These are phyloP conservation scores for Nicator chloris DNA, from an alignment of 2,113 vertebrate genomes.

Conservation along the genomic window DNA sequence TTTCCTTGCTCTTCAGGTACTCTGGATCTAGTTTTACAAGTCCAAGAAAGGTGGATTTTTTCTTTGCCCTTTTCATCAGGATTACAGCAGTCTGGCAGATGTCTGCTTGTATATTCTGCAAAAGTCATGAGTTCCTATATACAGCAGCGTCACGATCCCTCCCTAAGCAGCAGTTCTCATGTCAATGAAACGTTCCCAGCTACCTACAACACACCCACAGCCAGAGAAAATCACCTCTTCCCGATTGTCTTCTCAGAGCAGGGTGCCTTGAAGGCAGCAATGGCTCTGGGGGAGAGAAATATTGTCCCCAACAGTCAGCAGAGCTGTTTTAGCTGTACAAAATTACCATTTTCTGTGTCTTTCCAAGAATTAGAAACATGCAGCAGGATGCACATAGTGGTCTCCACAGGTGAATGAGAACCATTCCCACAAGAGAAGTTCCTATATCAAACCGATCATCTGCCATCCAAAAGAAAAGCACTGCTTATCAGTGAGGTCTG, in stretches of 20 bases:
- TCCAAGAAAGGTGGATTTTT: background rate
- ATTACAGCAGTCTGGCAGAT: background rate
- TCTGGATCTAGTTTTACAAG: background rate
- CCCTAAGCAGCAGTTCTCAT: background rate
- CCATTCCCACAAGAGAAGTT: background rate
- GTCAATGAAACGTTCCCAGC: background rate
- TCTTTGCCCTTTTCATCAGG: background rate
- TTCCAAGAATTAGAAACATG: background rate
- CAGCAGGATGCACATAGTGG: background rate
- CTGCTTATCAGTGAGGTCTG: background rate
- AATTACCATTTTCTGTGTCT: background rate
- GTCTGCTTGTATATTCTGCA: background rate
- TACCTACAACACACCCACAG: background rate
- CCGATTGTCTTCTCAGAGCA: background rate
- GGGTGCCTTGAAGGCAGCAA: background rate
- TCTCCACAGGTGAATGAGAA: background rate
- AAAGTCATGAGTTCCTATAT: background rate
- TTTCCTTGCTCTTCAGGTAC: background rate
- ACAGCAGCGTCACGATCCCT: background rate
- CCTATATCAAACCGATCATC: background rate
- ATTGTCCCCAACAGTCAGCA: background rate
- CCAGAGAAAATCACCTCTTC: background rate
- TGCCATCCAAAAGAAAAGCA: background rate
- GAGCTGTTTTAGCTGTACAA: background rate
- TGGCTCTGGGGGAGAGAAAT: background rate